Base-by-base conservation (phyloP, 2,888 invertebrate species). In the Chrysomela aeneicollis region DNA sequence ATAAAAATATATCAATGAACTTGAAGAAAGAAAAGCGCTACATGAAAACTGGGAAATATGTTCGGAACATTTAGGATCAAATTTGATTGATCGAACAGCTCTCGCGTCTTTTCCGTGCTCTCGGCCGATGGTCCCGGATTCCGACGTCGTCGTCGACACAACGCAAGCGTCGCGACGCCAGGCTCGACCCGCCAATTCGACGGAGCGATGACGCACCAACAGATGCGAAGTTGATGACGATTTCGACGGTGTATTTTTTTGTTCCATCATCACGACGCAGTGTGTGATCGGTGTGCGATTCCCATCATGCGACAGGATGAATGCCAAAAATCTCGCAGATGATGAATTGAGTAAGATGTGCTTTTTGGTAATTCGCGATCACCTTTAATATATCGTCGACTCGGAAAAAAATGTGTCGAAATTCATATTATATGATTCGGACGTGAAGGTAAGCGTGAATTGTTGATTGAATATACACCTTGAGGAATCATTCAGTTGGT, bases 91-190 rank as follows among this genome's bases (percentile, higher is more conserved):
- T 42, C 42, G 10, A 26, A 26, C 3, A 5, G 2, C 32, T 2
- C 10, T 15, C 15, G 4, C 42, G n/a, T 8, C n/a, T 12, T 42
- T 15, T 12, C 6, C 42, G n/a, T 42, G 42, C 15, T 12, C 3
- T 6, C 4, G 42, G 42, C 15, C n/a, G 10, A 1, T 10, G n/a
- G 42, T 42, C 42, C 42, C n/a, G 42, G 42, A 42, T 42, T 42
- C 42, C 42, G 42, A n/a, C 42, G 42, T 42, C 42, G 42, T 42
- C n/a, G 30, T 59, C 50, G n/a, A 50, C 8, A 17, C 12, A 54
- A 66, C 72, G 71, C 73, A 70, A 49, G 73, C 72, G 74, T 70
- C 64, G 54, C 64, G 67, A 55, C 49, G 62, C 47, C 54, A n/a
- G 42, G 15, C 3, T n/a, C 42, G 42, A 12, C 66, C 50, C 62